Evolutionary conservation across 2,797 vertebrate genomes (phyloP).

Genomic region (Microctenopoma stevenorrisi): DNA sequence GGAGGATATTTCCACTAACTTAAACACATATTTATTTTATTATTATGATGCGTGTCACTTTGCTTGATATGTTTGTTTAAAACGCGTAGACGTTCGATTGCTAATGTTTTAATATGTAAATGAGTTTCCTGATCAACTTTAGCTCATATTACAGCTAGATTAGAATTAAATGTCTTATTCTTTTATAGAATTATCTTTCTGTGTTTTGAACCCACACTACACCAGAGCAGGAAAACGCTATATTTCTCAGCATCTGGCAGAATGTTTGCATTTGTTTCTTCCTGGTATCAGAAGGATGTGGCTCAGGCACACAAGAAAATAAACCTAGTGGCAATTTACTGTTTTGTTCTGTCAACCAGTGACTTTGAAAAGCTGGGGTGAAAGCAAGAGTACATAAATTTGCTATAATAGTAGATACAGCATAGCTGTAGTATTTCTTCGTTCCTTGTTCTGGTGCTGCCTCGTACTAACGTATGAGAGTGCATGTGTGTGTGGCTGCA

Average conservation of each 20-base stretch:
- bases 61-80: background rate
- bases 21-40: background rate
- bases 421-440: background rate
- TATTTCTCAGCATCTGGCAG: background rate
- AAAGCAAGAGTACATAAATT: conserved; percentile 7
- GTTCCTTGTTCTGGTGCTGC: conserved; percentile 8
- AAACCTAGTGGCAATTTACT: background rate
- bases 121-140: too few species aligned
- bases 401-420: background rate
- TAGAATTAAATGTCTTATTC: too few species aligned
- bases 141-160: too few species aligned
- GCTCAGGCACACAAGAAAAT: conserved; percentile 4
- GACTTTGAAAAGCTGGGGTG: background rate
- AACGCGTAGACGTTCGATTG: background rate
- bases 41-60: too few species aligned
- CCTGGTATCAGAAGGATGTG: conserved; percentile 3
- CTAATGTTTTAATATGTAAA: background rate
- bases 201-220: background rate
- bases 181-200: too few species aligned
- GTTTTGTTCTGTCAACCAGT: background rate
- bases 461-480: conserved; percentile 28
- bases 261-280: too few species aligned
- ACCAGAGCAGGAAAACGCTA: background rate
- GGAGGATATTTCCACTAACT: background rate
- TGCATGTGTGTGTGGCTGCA: conserved; percentile 18